These are phyloP conservation scores for Callipepla californica DNA, from an alignment of 2,113 vertebrate species.

Conservation along the genomic window DNA sequence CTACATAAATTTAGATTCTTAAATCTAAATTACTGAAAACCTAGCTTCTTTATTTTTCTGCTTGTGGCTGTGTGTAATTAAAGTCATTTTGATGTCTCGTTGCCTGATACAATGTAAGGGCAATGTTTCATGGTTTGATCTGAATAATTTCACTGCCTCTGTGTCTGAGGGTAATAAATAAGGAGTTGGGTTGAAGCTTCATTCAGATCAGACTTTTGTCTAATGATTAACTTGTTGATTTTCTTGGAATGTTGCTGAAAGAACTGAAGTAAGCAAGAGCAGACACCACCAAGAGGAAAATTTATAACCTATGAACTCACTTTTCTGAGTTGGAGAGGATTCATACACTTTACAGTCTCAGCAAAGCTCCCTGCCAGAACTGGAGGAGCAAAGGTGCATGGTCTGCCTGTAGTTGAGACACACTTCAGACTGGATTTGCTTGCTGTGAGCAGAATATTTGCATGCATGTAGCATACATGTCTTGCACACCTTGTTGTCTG, in stretches of 20 bases:
- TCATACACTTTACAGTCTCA: not conserved
- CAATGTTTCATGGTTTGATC: not conserved
- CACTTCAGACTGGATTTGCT: not conserved
- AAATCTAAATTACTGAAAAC: not conserved
- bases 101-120: not conserved
- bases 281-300: not conserved
- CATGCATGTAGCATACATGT: accelerated
- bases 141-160: not conserved
- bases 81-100: slow-evolving; percentile 5
- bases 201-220: not conserved
- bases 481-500: not conserved
- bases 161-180: not conserved
- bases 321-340: not conserved
- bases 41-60: not conserved
- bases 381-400: not conserved
- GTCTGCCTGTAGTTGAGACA: not conserved
- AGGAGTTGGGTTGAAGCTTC: not conserved
- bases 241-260: not conserved
- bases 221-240: not conserved
- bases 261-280: not conserved
- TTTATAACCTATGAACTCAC: not conserved
- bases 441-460: not conserved
- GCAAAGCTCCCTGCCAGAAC: not conserved
- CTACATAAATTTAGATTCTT: not conserved
- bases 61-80: slow-evolving; percentile 21